phyloP scores from a whole-genome alignment of 2,113 vertebrate species.

The Paramormyrops kingsleyae region DNA sequence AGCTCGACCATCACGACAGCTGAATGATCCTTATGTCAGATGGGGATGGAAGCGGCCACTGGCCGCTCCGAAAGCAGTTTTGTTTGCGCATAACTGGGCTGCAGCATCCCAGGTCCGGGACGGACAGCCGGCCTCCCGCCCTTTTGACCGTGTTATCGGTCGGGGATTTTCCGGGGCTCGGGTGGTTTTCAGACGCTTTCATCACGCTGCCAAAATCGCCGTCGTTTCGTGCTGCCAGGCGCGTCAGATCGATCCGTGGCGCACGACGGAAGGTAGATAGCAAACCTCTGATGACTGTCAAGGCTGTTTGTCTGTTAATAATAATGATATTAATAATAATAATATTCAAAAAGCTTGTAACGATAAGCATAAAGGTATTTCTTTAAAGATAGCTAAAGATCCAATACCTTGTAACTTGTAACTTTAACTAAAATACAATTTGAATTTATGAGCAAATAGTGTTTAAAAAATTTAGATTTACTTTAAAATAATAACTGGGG shows the following conservation, averaged over 20 bases:
- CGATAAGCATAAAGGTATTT: not conserved
- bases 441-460: not conserved
- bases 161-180: not conserved
- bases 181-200: not conserved
- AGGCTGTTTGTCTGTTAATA: not conserved
- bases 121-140: not conserved
- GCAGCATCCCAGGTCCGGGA: not conserved
- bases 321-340: not conserved
- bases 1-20: not conserved
- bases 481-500: not conserved
- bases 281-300: no score
- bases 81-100: not conserved
- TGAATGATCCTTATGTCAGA: not conserved
- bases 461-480: not conserved
- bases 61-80: not conserved
- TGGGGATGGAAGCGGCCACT: not conserved
- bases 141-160: not conserved
- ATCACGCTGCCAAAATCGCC: not conserved
- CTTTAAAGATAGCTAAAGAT: not conserved
- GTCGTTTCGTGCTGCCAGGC: not conserved
- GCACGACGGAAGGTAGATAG: no score
- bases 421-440: not conserved
- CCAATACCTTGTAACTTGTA: not conserved
- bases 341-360: not conserved
- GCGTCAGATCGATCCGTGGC: not conserved